Evolutionary conservation across 2,888 invertebrate genomes (phyloP), one percentile per base, ranked within the genome.

Genomic region (Catocala fraxini): DNA sequence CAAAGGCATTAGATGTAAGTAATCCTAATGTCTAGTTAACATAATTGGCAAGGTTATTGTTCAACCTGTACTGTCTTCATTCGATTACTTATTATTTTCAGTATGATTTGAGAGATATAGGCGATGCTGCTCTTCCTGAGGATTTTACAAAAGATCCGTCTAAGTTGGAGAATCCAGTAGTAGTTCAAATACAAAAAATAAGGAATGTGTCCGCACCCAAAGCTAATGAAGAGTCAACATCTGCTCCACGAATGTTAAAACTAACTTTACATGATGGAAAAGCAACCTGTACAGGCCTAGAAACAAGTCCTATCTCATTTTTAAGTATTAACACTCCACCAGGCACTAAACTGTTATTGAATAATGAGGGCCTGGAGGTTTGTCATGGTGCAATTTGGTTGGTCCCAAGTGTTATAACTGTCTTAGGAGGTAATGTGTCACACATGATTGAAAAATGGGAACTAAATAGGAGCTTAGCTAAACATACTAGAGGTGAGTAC

Each of bases 161-260:
- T 41, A 94, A 93, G 70, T 82, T 95, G 53, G 90, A 94, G 59
- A 94, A 93, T 13, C 91, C 94, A n/a, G 93, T 98, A 70, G 96
- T 99, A 43, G 94, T 99, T 49, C 99, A 99, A 95, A 96, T 99
- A 77, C 97, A 97, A 86, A 98, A 98, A 90, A 95, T 98, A 53
- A 95, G 98, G 11, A 98, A 99, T 92, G 96, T 98, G 51, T 96
- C 98, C 10, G 98, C 98, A 39, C 98, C 99, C 5, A 99, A 98
- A 91, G 96, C 96, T 11, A 98, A 98, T 87, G 98, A 98, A 88
- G 97, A 98, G 70, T 97, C 97, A 6, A 95, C 95, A 68, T 95
- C 95, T 64, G 97, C 98, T 10, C 98, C 98, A 6, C 95, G 98
- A 15, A 96, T 99, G 95, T 90, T 98, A 59, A 98, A 97, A 84